A percentile compares a stretch with the other conserved stretches of the same genome.
phyloP scores from a whole-genome alignment of 2,113 vertebrate species.

The Leucopternis melanops region DNA sequence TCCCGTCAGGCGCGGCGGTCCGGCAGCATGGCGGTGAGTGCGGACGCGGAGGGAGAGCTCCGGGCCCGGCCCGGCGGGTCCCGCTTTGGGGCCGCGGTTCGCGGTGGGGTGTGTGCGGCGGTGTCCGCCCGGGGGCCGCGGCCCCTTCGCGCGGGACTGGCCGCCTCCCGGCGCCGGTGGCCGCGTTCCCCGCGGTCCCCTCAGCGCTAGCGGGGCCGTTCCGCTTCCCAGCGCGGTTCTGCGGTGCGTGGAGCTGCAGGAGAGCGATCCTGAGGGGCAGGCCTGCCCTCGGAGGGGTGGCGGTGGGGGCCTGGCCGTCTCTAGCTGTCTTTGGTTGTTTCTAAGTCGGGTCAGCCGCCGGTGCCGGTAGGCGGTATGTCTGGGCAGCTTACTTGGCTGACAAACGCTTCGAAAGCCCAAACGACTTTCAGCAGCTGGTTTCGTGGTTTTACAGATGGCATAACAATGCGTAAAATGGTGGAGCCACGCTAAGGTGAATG shows the following conservation, averaged over 20 bases:
- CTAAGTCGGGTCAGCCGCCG: background rate
- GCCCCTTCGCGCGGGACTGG: background rate
- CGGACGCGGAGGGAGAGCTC: too few species aligned
- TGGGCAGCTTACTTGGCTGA: accelerated
- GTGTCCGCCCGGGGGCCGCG: background rate
- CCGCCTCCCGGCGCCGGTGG: background rate
- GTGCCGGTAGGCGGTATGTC: background rate
- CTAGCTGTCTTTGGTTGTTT: background rate
- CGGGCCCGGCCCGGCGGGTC: too few species aligned
- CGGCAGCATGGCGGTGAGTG: too few species aligned
- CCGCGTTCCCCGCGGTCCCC: too few species aligned
- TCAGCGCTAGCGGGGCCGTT: background rate
- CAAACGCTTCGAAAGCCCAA: too few species aligned
- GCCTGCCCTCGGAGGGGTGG: background rate
- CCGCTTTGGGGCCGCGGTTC: too few species aligned
- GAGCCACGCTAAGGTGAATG: accelerated
- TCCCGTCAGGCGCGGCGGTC: too few species aligned
- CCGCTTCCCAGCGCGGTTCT: background rate
- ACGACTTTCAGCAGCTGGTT: background rate
- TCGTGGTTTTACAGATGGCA: accelerated
- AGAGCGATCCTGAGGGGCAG: background rate
- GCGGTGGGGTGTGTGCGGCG: background rate
- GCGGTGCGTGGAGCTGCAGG: background rate
- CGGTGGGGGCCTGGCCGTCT: too few species aligned
- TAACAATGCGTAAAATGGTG: accelerated